Conservation (phyloP, 2,797 vertebrate genomes). For the Gouania willdenowi region DNA sequence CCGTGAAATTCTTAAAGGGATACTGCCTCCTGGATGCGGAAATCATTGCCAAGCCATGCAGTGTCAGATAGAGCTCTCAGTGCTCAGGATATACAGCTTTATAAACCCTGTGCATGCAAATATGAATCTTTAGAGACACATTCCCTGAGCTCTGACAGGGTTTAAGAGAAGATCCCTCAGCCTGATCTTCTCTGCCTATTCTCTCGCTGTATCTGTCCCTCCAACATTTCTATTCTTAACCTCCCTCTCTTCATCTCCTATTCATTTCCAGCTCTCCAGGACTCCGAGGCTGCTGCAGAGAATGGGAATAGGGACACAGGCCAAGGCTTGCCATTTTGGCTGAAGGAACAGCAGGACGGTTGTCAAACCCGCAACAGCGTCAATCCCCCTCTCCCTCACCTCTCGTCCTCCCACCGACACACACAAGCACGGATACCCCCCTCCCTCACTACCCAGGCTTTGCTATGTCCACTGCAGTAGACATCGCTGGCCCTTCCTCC, state of each 20-base stretch:
- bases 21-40: constrained; percentile 69
- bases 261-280: constrained; percentile 64
- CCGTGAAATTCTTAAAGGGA: constrained; percentile 77
- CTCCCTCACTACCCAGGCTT: constrained; percentile 45
- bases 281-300: constrained; percentile 69
- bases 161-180: constrained; percentile 4
- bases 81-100: no score
- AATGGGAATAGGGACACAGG: constrained; percentile 75
- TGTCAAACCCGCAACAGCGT: constrained; percentile 63
- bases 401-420: constrained; percentile 44
- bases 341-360: constrained; percentile 74
- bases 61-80: constrained; percentile 13
- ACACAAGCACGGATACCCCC: constrained; percentile 49
- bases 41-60: constrained; percentile 45
- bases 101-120: no score
- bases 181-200: constrained; percentile 35
- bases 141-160: constrained; percentile 4
- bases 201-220: constrained; percentile 37
- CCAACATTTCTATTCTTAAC: constrained; percentile 65
- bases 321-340: constrained; percentile 74
- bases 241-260: constrained; percentile 57
- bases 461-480: constrained; percentile 73
- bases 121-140: constrained; percentile 12
- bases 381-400: constrained; percentile 56
- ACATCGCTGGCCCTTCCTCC: constrained; percentile 78